Percentiles rank a stretch among this genome's conserved stretches.
These are phyloP conservation scores for Lathamus discolor DNA, from an alignment of 2,113 vertebrate species.

Conservation along the genomic window DNA sequence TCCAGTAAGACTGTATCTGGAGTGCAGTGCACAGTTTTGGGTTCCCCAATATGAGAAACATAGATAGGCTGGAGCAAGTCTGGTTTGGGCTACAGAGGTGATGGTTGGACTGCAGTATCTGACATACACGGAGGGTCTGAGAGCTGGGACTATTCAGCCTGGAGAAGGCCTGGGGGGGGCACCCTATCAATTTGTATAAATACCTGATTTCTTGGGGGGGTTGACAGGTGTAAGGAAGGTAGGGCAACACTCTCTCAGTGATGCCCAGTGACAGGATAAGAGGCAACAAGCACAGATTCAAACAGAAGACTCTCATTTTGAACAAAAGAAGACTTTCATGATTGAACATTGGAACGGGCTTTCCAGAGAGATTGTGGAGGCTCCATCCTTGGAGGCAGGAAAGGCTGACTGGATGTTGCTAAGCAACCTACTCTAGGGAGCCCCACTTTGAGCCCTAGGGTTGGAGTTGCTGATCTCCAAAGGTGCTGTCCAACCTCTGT, in stretches of 20 bases:
- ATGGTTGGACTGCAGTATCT: background rate
- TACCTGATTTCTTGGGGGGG: background rate
- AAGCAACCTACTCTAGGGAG: background rate
- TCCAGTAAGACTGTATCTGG: background rate
- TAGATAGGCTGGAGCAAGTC: background rate
- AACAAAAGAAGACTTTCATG: background rate
- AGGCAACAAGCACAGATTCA: background rate
- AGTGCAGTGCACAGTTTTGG: background rate
- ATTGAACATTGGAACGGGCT: background rate
- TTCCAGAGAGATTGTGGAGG: background rate
- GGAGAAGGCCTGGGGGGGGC: fast-evolving
- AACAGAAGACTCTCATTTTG: background rate
- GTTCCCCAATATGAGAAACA: background rate
- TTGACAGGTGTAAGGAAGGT: background rate
- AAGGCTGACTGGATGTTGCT: background rate
- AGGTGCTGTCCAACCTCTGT: background rate
- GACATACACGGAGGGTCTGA: background rate
- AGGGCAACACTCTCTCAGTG: background rate
- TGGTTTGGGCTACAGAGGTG: background rate
- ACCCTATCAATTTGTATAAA: background rate
- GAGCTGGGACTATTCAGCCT: background rate
- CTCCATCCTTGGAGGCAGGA: background rate
- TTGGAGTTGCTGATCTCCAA: background rate
- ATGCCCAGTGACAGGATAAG: background rate
- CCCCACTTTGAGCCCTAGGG: fast-evolving